Evolutionary conservation across 2,797 vertebrate species (phyloP).

Genomic region (Notamacropus eugenii): DNA sequence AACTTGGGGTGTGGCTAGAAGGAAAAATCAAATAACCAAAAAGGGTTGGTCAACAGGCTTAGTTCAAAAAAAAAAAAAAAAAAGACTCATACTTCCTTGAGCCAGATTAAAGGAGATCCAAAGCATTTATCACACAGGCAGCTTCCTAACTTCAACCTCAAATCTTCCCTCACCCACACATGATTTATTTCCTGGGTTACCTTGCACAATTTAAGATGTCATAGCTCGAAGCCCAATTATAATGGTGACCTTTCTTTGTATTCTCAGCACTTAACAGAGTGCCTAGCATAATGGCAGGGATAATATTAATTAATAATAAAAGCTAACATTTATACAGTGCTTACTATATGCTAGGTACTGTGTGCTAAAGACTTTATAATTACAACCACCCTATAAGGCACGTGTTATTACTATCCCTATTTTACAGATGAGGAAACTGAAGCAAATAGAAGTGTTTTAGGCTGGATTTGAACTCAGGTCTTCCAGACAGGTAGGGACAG

Average conservation of each 20-base stretch:
- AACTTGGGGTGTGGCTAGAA: constrained; percentile 1
- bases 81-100: background rate
- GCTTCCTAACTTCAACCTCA: constrained; percentile 11
- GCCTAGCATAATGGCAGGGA: background rate
- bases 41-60: background rate
- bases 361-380: background rate
- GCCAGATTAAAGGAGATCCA: background rate
- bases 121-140: background rate
- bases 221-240: background rate
- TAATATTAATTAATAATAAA: background rate
- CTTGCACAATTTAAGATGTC: constrained; percentile 7
- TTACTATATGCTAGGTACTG: background rate
- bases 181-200: constrained; percentile 18
- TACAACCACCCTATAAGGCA: background rate
- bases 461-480: background rate
- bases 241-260: background rate
- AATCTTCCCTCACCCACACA: background rate
- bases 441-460: background rate
- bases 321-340: background rate
- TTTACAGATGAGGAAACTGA: background rate
- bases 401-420: background rate
- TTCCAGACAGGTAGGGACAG: background rate
- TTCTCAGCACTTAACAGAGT: background rate
- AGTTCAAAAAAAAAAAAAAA: background rate
- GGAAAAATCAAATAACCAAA: background rate